A percentile compares a stretch with the other conserved stretches of the same genome.
phyloP scores from a whole-genome alignment of 2,797 vertebrate genomes.

The Lutjanus argentimaculatus region DNA sequence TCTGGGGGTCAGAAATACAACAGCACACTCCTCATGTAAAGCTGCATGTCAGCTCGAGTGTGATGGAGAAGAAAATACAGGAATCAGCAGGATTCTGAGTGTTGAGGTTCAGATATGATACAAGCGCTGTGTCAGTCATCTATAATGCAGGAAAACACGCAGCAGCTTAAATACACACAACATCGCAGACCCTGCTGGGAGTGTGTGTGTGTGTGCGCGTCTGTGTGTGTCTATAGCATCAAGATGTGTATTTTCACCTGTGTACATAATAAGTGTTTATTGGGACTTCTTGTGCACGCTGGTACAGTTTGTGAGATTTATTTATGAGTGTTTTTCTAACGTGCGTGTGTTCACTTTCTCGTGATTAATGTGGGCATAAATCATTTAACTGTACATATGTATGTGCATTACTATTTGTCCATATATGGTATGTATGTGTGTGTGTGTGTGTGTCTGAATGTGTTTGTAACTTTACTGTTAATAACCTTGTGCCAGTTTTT shows the following conservation, averaged over 20 bases:
- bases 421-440: neutral
- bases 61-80: neutral
- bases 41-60: neutral
- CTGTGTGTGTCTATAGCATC: neutral
- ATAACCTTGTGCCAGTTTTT: slow-evolving; percentile 35
- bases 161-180: slow-evolving; percentile 16
- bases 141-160: slow-evolving; percentile 11
- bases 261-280: neutral
- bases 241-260: neutral
- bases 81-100: slow-evolving; percentile 13
- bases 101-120: slow-evolving; percentile 17
- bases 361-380: slow-evolving; percentile 44
- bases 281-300: neutral
- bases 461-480: slow-evolving; percentile 21
- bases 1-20: neutral
- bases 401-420: slow-evolving; percentile 9
- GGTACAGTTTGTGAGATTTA: slow-evolving; percentile 6
- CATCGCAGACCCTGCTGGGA: neutral
- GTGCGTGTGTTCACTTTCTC: slow-evolving; percentile 16
- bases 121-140: slow-evolving; percentile 16
- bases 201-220: neutral
- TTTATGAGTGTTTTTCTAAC: slow-evolving; percentile 29
- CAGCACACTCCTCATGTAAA: neutral
- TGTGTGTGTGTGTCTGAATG: neutral
- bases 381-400: slow-evolving; percentile 37